Conservation (phyloP, 2,888 invertebrate genomes). For the Drosophila ochracea region DNA sequence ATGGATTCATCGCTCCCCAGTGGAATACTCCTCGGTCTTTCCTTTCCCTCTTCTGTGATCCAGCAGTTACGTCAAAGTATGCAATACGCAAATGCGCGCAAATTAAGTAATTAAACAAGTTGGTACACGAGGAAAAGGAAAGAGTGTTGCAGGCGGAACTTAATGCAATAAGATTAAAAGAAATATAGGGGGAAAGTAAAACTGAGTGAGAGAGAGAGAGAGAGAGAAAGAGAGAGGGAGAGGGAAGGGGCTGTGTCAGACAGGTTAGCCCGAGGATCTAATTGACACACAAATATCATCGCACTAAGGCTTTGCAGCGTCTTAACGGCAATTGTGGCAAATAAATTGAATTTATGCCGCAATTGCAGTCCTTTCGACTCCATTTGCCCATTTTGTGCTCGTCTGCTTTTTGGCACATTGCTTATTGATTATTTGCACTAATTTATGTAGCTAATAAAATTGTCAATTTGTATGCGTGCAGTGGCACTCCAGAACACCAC, state of each 20-base stretch:
- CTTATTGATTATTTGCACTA: constrained; percentile 81
- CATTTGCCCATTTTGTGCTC: constrained; percentile 5
- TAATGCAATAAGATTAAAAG: constrained; percentile 41
- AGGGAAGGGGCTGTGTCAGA: neutral
- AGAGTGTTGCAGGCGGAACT: constrained; percentile 5
- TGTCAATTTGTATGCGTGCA: constrained; percentile 80
- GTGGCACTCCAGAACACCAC: constrained; percentile 9
- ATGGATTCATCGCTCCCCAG: constrained; percentile 6
- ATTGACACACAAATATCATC: constrained; percentile 60
- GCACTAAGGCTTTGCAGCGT: constrained; percentile 27
- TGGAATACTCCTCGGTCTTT: neutral
- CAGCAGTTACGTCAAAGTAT: constrained; percentile 18
- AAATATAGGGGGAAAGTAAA: constrained; percentile 1
- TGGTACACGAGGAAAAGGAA: neutral
- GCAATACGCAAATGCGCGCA: constrained; percentile 55
- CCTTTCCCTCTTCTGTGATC: neutral
- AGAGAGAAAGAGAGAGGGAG: neutral
- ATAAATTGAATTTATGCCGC: constrained; percentile 75
- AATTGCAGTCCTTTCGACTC: constrained; percentile 15
- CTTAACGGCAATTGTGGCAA: constrained; percentile 54
- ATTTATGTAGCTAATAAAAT: constrained; percentile 80
- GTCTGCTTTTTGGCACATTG: constrained; percentile 74
- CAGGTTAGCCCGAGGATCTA: constrained; percentile 32
- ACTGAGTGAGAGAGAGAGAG: neutral
- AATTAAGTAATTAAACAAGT: constrained; percentile 69